Conservation (phyloP, 2,113 vertebrate species). For the Oncorhynchus mykiss region DNA sequence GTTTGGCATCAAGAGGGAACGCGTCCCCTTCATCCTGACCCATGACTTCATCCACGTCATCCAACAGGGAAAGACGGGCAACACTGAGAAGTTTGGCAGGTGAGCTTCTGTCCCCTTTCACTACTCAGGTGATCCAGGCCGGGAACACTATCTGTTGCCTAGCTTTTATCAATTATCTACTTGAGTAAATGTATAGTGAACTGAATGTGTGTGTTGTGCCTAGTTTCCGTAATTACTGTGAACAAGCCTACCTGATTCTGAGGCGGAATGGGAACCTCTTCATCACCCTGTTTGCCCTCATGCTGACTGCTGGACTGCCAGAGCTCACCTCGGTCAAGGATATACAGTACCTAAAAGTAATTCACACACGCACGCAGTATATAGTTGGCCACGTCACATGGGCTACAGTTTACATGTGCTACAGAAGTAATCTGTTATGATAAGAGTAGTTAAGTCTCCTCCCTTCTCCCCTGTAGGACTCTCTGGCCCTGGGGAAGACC, state of each 20-base stretch:
- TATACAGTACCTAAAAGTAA: conserved; percentile 99
- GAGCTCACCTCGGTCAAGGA: conserved; percentile 97
- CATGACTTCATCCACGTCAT: conserved; percentile 99
- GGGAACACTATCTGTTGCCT: neutral
- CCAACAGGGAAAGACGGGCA: conserved; percentile 95
- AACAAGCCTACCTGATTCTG: conserved; percentile 91
- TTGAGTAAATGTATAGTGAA: too few relatives aligned
- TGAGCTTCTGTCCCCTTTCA: conserved; percentile 58
- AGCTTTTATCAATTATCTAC: neutral
- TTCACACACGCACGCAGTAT: neutral
- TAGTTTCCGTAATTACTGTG: conserved; percentile 96
- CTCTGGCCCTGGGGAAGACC: conserved; percentile 92
- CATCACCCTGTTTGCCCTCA: conserved; percentile 97
- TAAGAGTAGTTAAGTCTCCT: neutral
- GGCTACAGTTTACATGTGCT: neutral
- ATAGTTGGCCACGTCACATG: neutral
- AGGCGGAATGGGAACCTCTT: conserved; percentile 94
- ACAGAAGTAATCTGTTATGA: neutral
- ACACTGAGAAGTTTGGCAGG: conserved; percentile 97
- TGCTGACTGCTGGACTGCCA: conserved; percentile 95
- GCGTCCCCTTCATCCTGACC: conserved; percentile 97
- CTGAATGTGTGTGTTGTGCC: conserved; percentile 15
- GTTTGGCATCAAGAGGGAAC: conserved; percentile 98
- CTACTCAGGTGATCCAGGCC: neutral
- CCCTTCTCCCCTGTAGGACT: conserved; percentile 76